Base-by-base conservation (phyloP, 2,113 vertebrate genomes). In the Zosterops hypoxanthus region DNA sequence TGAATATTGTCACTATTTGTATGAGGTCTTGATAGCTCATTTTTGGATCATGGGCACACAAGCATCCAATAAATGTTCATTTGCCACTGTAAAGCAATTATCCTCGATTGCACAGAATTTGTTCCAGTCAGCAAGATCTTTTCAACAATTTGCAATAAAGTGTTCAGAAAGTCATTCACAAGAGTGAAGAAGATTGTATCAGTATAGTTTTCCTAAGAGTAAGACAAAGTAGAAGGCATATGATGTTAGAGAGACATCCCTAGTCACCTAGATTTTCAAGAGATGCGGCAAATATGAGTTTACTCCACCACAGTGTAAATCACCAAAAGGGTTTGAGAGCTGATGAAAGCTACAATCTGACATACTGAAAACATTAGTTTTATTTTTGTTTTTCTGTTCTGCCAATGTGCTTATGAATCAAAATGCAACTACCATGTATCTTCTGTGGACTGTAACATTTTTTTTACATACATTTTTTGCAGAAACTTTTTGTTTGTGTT, bases 321-420 rank as follows among this genome's bases (percentile, higher is more conserved):
- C 28, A 61, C 11, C 13, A 16, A 52, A 85, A 53, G 3, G 3
- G 3, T 28, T 61, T 72, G 36, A 69, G 8, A 86, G 12, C 14
- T 68, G 41, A 19, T 79, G 29, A 29, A 16, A 60, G 6, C 8
- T 81, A 14, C 0, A 0, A 36, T 31, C 26, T 82, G 61, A 55
- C 25, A 53, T 36, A 36, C 12, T 61, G 59, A 12, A 36, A 71
- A 28, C 2, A 2, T 36, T 44, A 61, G 4, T 2, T 79, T 16
- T 57, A 17, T 6, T 77, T 68, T 41, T 77, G n/a, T 61, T 95
- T 77, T 39, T 14, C 14, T 60, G 20, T 23, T 55, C 39, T 23
- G 36, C 1, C 14, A 61, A 46, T 11, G 5, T 79, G 31, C 14
- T 65, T 82, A 49, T 3, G 13, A 39, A 34, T 57, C 36, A 94